Evolutionary conservation across 2,113 vertebrate species (phyloP), one percentile per base, ranked within the genome.

Genomic region (Laterallus jamaicensis): DNA sequence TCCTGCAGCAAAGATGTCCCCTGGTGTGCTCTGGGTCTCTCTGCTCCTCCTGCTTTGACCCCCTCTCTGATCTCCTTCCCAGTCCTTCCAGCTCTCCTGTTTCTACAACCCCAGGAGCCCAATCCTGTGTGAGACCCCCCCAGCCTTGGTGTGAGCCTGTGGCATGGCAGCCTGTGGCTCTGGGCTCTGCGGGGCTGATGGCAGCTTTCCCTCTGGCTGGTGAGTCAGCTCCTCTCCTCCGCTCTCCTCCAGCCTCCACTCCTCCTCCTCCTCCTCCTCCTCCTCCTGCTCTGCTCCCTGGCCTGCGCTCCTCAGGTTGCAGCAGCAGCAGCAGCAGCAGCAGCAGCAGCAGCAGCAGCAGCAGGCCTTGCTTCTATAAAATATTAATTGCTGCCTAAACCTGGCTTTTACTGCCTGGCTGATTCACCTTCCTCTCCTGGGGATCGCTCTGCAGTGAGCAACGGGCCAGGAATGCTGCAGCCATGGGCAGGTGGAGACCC

Each of bases 401-500:
- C 75, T 60, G 50, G 11, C 62, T 66, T 47, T 77, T 52, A 15
- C 69, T 15, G 55, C 21, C 4, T 0, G 9, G 26, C 35, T 83
- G 60, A 68, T 29, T 85, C 63, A 21, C 75, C 19, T 19, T 50
- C 21, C 39, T 64, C n/a, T 39, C 69, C 14, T 5, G 32, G 39
- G 60, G 28, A 62, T 12, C 2, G 15, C 71, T 32, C 62, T 12
- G 25, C 26, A 0, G 12, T 2, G 6, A 55, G 66, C 47, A 47
- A 39, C 0, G 6, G 49, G 32, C n/a, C 12, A 22, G 52, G 39
- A 47, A 10, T n/a, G 64, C 73, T 9, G 9, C 0, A 8, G 50
- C 28, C 60, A 42, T 0, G 2, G 39, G 28, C 2, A 2, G 0
- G 1, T 8, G 40, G 42, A 11, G 15, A 35, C 21, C 19, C 60